Percentiles rank a stretch among this genome's conserved stretches.
phyloP scores from a whole-genome alignment of 1,140 invertebrate species.

The Aphaenogaster rudis region DNA sequence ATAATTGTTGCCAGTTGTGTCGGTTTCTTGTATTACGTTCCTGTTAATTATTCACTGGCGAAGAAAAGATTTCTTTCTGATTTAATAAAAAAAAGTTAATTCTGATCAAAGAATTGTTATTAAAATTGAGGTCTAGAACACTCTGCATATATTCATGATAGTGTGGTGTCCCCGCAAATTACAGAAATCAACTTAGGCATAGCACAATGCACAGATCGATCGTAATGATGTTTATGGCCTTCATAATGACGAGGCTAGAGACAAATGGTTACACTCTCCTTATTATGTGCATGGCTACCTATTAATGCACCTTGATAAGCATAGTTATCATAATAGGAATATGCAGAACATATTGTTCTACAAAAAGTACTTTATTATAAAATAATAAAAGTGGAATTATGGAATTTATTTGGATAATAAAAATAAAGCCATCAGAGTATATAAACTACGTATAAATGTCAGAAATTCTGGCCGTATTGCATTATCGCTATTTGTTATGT shows the following conservation, averaged over 20 bases:
- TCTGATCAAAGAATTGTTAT: neutral
- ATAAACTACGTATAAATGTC: neutral
- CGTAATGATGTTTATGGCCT: conserved; percentile 46
- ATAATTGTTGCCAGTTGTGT: too few relatives aligned
- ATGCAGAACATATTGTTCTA: neutral
- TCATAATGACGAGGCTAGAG: neutral
- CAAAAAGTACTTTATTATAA: neutral
- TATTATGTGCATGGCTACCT: neutral
- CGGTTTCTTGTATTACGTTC: too few relatives aligned
- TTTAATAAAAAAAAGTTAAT: neutral
- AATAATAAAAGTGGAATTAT: conserved; percentile 4
- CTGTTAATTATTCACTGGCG: too few relatives aligned
- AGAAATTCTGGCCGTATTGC: neutral
- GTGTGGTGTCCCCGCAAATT: neutral
- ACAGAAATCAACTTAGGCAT: conserved; percentile 49
- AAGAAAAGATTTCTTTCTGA: too few relatives aligned
- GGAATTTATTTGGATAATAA: neutral
- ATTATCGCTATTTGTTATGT: neutral
- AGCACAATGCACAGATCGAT: conserved; percentile 31
- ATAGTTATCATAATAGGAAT: neutral
- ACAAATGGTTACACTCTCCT: neutral
- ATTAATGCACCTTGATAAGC: neutral
- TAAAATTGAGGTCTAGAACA: neutral
- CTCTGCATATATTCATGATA: neutral
- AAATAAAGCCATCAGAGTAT: neutral